Conservation (phyloP, 2,113 vertebrate species). For the Aleadryas rufinucha region DNA sequence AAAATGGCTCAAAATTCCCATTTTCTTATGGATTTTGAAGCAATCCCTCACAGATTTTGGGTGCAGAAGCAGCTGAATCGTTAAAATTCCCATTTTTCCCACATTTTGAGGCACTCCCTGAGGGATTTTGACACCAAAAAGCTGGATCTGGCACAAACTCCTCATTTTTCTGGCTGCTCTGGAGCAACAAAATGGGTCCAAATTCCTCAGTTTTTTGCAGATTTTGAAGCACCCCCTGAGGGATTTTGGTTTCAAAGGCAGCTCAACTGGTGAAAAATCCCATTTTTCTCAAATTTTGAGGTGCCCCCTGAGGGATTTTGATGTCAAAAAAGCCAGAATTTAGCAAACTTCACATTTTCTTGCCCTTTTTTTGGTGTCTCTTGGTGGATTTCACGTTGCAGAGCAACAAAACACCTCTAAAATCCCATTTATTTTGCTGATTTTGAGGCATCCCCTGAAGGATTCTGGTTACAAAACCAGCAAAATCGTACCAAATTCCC, state of each 20-base stretch:
- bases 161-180: too few relatives aligned
- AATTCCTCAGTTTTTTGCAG: too few relatives aligned
- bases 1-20: not conserved
- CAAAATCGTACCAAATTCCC: not conserved
- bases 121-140: not conserved
- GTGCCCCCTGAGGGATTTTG: too few relatives aligned
- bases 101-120: too few relatives aligned
- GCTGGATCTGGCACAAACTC: not conserved
- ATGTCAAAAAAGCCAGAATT: too few relatives aligned
- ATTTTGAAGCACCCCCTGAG: too few relatives aligned
- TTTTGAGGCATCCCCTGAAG: not conserved
- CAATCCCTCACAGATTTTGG: not conserved
- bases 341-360: too few relatives aligned
- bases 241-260: too few relatives aligned
- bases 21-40: not conserved
- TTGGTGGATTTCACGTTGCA: not conserved
- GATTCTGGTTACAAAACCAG: too few relatives aligned
- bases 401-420: not conserved
- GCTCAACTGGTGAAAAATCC: too few relatives aligned
- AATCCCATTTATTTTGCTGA: not conserved
- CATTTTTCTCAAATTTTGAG: too few relatives aligned
- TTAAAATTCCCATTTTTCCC: not conserved
- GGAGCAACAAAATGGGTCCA: too few relatives aligned
- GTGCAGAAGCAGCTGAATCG: not conserved
- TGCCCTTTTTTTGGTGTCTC: accelerated